A percentile compares a stretch with the other conserved stretches of the same genome.
Evolutionary conservation across 2,797 vertebrate genomes (phyloP).

Genomic region (Hylomyscus alleni): DNA sequence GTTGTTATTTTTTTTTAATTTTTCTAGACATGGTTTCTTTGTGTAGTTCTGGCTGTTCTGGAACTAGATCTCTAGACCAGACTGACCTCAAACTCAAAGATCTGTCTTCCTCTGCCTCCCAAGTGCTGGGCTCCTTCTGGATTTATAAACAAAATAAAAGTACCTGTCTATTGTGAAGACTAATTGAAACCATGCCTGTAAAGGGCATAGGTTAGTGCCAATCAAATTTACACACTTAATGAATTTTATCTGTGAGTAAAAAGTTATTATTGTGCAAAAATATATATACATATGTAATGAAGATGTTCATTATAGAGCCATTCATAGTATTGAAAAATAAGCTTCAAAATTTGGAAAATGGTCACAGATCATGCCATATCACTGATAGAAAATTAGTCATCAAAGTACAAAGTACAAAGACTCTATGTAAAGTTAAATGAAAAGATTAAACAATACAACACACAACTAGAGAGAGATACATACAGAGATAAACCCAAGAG

Average conservation of each 20-base stretch:
- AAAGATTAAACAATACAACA: neutral
- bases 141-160: neutral
- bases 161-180: neutral
- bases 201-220: neutral
- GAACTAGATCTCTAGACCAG: neutral
- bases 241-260: neutral
- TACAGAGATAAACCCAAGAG: neutral
- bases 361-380: neutral
- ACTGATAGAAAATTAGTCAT: neutral
- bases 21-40: neutral
- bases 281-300: neutral
- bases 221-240: neutral
- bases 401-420: neutral
- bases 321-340: neutral
- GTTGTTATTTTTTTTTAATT: neutral
- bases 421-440: neutral
- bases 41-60: neutral
- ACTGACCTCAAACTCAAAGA: neutral
- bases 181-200: neutral
- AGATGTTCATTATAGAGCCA: neutral
- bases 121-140: neutral
- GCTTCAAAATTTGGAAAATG: neutral
- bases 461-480: too few relatives aligned
- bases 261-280: neutral
- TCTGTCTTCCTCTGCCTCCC: neutral